Evolutionary conservation across 2,113 vertebrate genomes (phyloP), one percentile per base, ranked within the genome.

Genomic region (Sturnus vulgaris): DNA sequence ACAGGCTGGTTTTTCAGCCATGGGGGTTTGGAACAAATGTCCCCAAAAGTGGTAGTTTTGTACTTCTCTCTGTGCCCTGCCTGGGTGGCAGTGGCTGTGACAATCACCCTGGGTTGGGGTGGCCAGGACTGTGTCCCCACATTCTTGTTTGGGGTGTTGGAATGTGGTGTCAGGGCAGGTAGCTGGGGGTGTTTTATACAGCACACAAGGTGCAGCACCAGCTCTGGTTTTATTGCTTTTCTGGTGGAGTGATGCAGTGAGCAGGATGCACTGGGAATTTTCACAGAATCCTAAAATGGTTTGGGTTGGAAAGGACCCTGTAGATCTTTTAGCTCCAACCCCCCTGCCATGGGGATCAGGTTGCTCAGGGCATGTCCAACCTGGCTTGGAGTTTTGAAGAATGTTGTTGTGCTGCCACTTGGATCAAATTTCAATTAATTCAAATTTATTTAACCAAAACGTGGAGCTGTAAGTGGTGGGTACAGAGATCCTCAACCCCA

Each of bases 361-460:
- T 23, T 42, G 12, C 40, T 57, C 55, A 31, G 35, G 30, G 12
- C 49, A 35, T 9, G 27, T 24, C 40, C 63, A 33, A 0, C 18
- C 49, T 42, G 56, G 12, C 40, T 15, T 33, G 49, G 71, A 42
- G 22, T 50, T 79, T 55, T 61, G 64, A 57, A n/a, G 35, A n/a
- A 21, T 5, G 7, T 28, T n/a, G 24, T 46, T 69, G 37, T 4
- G 0, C 22, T 49, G 55, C 64, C 27, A 9, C 15, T 63, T 21
- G 8, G 50, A 42, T 25, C 21, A 23, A 61, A 70, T n/a, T 20
- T 39, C 39, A 53, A 12, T 61, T 28, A 11, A 28, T 53, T 78
- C 12, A 61, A 72, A 23, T 47, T n/a, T 4, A 12, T 69, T 35
- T n/a, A 5, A 44, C 9, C 2, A 0, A 52, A 72, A 30, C 0